These are phyloP conservation scores for Ganaspis brasiliensis DNA, from an alignment of 2,888 invertebrate genomes.

Conservation along the genomic window DNA sequence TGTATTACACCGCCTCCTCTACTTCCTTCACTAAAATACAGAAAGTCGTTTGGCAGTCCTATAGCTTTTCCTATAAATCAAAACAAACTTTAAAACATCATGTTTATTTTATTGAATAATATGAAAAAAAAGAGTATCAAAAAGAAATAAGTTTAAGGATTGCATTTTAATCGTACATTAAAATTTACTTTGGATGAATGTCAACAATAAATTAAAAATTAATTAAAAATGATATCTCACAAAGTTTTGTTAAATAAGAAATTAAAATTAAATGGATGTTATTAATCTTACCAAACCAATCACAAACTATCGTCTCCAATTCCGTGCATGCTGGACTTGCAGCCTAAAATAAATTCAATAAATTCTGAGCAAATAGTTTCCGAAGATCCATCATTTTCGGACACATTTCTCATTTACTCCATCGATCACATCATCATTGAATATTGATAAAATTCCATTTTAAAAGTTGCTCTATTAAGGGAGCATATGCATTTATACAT, in stretches of 20 bases:
- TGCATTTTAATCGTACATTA: too few species aligned
- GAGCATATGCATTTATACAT: too few species aligned
- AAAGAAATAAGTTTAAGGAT: too few species aligned
- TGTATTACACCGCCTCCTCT: constrained; percentile 97
- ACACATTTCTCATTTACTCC: not conserved
- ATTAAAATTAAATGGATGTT: not conserved
- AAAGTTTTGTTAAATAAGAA: too few species aligned
- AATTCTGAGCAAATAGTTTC: constrained; percentile 57
- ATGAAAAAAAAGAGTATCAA: constrained; percentile 4
- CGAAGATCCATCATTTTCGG: constrained; percentile 21
- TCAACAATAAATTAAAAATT: too few species aligned
- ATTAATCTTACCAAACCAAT: constrained; percentile 91
- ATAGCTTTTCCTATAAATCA: constrained; percentile 89
- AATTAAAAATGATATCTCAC: too few species aligned
- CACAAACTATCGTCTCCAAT: constrained; percentile 96
- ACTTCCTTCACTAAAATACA: constrained; percentile 91
- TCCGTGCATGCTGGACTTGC: constrained; percentile 99
- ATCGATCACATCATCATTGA: not conserved
- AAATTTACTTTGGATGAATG: too few species aligned
- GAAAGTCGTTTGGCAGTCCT: constrained; percentile 93
- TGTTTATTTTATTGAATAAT: constrained; percentile 29
- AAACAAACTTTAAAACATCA: constrained; percentile 17
- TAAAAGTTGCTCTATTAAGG: not conserved
- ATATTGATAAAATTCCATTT: not conserved
- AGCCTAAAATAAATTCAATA: constrained; percentile 84